These are phyloP conservation scores for Eristalis intricaria DNA, from an alignment of 2,888 invertebrate genomes.

Conservation along the genomic window DNA sequence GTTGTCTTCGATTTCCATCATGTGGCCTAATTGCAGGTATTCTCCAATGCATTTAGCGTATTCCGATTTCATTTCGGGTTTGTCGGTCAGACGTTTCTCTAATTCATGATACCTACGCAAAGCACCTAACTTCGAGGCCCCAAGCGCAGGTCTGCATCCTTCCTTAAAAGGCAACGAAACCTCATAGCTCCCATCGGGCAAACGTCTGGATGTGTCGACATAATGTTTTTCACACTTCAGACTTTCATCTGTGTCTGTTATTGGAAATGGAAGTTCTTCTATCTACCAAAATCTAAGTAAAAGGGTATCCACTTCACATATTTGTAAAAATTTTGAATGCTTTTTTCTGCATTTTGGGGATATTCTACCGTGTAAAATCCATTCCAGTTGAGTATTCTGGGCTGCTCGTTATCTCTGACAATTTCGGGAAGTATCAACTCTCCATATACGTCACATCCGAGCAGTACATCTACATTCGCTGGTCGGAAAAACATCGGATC, in stretches of 20 bases:
- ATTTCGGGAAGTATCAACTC: constrained; percentile 7
- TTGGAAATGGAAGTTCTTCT: not conserved
- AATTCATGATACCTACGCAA: constrained; percentile 25
- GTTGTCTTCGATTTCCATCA: not conserved
- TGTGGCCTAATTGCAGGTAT: not conserved
- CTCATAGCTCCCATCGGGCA: not conserved
- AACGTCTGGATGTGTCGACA: not conserved
- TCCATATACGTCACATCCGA: constrained; percentile 14
- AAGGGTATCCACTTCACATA: not conserved
- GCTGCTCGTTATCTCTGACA: not conserved
- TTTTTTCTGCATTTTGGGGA: not conserved
- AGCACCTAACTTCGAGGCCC: constrained; percentile 19
- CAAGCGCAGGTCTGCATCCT: not conserved
- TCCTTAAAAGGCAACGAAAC: too few relatives aligned
- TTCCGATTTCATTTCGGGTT: too few relatives aligned
- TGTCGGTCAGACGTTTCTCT: not conserved
- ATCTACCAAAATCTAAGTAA: constrained; percentile 6
- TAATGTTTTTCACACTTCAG: not conserved
- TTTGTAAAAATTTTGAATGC: not conserved
- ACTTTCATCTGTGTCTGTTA: not conserved
- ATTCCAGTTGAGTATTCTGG: too few relatives aligned
- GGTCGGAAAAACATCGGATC: not conserved
- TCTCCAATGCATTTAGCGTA: too few relatives aligned
- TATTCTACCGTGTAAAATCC: too few relatives aligned
- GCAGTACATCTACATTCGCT: not conserved